Percentiles rank a stretch among this genome's conserved stretches.
Evolutionary conservation across 2,888 invertebrate genomes (phyloP).

Genomic region (Lepetodrilus schrolli): DNA sequence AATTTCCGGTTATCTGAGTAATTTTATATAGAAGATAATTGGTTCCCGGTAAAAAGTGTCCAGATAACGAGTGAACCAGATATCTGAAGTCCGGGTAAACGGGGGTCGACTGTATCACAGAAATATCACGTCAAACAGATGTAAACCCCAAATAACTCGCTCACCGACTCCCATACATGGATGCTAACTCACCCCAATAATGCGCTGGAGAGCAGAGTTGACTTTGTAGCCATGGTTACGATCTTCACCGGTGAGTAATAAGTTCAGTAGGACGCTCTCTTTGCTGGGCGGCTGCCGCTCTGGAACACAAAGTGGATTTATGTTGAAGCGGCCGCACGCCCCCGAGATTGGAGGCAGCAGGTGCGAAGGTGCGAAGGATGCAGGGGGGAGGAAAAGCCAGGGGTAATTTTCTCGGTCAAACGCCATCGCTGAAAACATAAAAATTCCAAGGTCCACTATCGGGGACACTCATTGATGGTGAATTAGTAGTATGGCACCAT

Average conservation of each 20-base stretch:
- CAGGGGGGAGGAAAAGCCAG: slow-evolving; percentile 4
- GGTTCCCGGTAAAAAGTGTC: too few relatives aligned
- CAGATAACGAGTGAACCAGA: too few relatives aligned
- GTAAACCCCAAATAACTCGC: neutral
- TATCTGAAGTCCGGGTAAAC: too few relatives aligned
- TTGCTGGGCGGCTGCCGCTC: slow-evolving; percentile 27
- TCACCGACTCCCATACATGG: neutral
- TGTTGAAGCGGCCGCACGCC: slow-evolving; percentile 2
- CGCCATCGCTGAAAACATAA: neutral
- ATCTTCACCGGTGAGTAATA: slow-evolving; percentile 95
- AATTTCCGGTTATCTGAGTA: too few relatives aligned
- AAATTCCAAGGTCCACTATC: neutral
- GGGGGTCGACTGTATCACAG: too few relatives aligned
- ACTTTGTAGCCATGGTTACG: slow-evolving; percentile 90
- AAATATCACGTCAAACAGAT: too few relatives aligned
- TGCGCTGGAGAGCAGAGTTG: slow-evolving; percentile 25
- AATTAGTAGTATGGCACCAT: too few relatives aligned
- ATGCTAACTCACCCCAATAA: neutral
- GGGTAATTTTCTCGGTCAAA: neutral
- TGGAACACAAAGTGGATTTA: slow-evolving; percentile 29
- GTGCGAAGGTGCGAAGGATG: neutral
- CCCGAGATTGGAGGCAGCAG: neutral
- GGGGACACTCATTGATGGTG: neutral
- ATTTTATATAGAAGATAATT: too few relatives aligned
- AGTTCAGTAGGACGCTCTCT: slow-evolving; percentile 89